These are phyloP conservation scores for Phortica okadai DNA, from an alignment of 2,888 invertebrate genomes.

Conservation along the genomic window DNA sequence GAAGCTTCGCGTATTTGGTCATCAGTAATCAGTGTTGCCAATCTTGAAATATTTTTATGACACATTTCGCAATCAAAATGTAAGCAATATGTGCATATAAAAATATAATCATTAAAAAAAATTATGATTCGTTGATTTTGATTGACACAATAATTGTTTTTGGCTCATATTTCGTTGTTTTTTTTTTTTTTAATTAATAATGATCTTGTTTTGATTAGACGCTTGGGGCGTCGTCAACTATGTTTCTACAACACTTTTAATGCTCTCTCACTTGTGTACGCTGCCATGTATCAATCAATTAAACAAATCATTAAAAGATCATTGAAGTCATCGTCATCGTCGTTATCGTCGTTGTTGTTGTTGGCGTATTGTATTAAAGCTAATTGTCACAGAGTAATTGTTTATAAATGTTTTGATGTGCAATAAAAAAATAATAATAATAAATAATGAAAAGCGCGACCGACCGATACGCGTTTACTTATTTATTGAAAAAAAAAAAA, in stretches of 20 bases:
- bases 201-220: conserved; percentile 5
- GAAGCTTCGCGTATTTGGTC: too few relatives aligned
- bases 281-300: conserved; percentile 20
- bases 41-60: too few relatives aligned
- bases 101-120: too few relatives aligned
- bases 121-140: too few relatives aligned
- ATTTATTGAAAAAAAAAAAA: conserved; percentile 28
- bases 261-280: neutral
- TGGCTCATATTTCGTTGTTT: neutral
- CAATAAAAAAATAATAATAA: conserved; percentile 26
- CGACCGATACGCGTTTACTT: neutral
- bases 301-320: conserved; percentile 44
- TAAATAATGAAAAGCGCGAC: conserved; percentile 18
- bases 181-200: neutral
- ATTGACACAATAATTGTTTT: too few relatives aligned
- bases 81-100: too few relatives aligned
- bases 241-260: neutral
- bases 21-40: too few relatives aligned
- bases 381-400: conserved; percentile 61
- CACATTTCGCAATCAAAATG: too few relatives aligned
- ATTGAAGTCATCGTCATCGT: conserved; percentile 39
- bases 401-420: conserved; percentile 52
- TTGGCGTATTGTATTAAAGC: conserved; percentile 46
- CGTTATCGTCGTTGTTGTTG: conserved; percentile 30
- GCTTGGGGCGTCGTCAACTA: neutral